Evolutionary conservation across 2,888 invertebrate species (phyloP), one percentile per base, ranked within the genome.

Genomic region (Yponomeuta cagnagella): DNA sequence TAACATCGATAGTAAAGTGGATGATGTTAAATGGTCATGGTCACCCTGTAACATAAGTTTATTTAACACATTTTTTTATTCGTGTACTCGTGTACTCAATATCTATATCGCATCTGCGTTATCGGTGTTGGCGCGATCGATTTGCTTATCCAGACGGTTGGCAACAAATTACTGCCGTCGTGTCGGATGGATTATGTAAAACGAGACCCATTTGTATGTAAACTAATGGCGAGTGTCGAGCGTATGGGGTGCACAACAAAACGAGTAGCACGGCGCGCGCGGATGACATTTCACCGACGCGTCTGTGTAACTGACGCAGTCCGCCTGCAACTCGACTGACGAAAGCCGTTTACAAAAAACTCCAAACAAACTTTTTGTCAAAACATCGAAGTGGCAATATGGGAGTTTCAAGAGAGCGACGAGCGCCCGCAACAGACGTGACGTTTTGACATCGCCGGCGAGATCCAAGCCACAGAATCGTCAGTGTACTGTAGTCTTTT

Each of bases 121-220:
- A 82, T 82, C 82, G 82, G 82, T 33, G 63, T 33, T 81, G 80
- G 80, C 81, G 82, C 81, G 86, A 89, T 89, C 87, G 87, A 89
- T 88, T 88, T 85, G 88, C 88, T 89, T 88, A 89, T 89, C 84
- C 87, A 85, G 85, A 87, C 85, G 84, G 86, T 86, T 87, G 84
- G 85, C 84, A 86, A 90, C 90, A 91, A 91, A 91, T 91, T 90
- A 90, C 88, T 84, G 82, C 79, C 84, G 84, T 84, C 83, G 84
- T 83, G 81, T 81, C 84, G 85, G 88, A 87, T 86, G 89, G 89
- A 90, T 91, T 91, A 90, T 90, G 91, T 91, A 89, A 90, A 90
- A 87, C 90, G 88, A 90, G 80, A 80, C 84, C 90, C 88, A 91
- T 91, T 90, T 90, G 86, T 90, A 90, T 90, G 90, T 88, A 83